phyloP scores from a whole-genome alignment of 2,797 vertebrate species.

The Ptychobarbus kaznakovi region DNA sequence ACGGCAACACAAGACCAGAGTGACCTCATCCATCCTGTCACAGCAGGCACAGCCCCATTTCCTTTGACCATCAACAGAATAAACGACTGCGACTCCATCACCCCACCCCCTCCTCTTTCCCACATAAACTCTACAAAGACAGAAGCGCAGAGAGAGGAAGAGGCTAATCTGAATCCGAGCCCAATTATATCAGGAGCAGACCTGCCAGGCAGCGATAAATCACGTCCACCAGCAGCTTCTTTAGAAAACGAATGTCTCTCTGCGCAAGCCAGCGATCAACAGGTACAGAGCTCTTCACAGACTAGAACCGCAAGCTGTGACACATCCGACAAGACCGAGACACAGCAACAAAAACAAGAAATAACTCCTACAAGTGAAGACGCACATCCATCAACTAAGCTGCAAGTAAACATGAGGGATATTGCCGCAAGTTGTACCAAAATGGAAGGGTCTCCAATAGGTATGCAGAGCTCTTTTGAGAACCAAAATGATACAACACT shows the following conservation, averaged over 20 bases:
- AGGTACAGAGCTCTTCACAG: conserved; percentile 63
- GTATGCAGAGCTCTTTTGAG: conserved; percentile 40
- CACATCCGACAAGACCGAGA: conserved; percentile 41
- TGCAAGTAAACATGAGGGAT: conserved; percentile 56
- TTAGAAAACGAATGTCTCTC: conserved; percentile 57
- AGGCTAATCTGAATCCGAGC: conserved; percentile 54
- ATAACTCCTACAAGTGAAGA: conserved; percentile 45
- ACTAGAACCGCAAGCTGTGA: conserved; percentile 55
- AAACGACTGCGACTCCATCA: conserved; percentile 60
- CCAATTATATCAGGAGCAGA: conserved; percentile 59
- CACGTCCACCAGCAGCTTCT: conserved; percentile 52
- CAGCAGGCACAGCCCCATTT: conserved; percentile 64
- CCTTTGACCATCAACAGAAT: conserved; percentile 60
- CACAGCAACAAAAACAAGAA: conserved; percentile 24
- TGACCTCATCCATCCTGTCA: conserved; percentile 66
- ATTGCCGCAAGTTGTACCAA: conserved; percentile 62
- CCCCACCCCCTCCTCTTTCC: conserved; percentile 55
- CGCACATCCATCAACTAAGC: conserved; percentile 51
- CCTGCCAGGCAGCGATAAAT: conserved; percentile 47
- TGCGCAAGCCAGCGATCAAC: conserved; percentile 69
- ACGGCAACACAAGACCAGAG: conserved; percentile 69
- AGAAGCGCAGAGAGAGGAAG: conserved; percentile 55
- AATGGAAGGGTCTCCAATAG: conserved; percentile 69
- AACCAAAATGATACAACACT: conserved; percentile 49
- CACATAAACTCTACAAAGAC: conserved; percentile 64